Evolutionary conservation across 2,113 vertebrate species (phyloP).

Genomic region (Furnarius figulus): DNA sequence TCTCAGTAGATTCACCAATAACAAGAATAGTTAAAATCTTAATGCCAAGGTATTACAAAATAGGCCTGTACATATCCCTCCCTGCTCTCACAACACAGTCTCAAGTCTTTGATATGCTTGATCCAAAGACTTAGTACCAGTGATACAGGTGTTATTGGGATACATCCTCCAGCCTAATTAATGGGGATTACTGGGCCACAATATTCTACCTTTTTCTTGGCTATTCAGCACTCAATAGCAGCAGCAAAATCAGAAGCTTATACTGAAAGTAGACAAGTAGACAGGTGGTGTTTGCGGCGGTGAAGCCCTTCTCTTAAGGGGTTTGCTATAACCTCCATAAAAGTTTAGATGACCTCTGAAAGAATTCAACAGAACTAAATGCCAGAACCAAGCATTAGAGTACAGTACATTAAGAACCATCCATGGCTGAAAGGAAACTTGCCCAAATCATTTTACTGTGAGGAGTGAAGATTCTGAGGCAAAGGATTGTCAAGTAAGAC

Average conservation of each 20-base stretch:
- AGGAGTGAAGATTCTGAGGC: background rate
- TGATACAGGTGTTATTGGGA: background rate
- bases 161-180: background rate
- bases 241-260: background rate
- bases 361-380: background rate
- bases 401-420: background rate
- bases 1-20: slow-evolving; percentile 15
- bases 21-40: slow-evolving; percentile 18
- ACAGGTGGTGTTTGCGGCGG: background rate
- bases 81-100: background rate
- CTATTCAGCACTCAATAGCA: background rate
- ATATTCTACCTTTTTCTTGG: background rate
- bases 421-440: background rate
- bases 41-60: background rate
- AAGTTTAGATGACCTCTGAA: background rate
- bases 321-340: background rate
- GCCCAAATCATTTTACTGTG: background rate
- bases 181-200: background rate
- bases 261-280: background rate
- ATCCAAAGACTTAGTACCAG: background rate
- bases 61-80: background rate
- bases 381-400: background rate
- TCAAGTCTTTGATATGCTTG: background rate
- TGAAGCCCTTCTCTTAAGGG: background rate
- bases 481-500: background rate